phyloP scores from a whole-genome alignment of 2,797 vertebrate genomes.

The Threskiornis aethiopicus region DNA sequence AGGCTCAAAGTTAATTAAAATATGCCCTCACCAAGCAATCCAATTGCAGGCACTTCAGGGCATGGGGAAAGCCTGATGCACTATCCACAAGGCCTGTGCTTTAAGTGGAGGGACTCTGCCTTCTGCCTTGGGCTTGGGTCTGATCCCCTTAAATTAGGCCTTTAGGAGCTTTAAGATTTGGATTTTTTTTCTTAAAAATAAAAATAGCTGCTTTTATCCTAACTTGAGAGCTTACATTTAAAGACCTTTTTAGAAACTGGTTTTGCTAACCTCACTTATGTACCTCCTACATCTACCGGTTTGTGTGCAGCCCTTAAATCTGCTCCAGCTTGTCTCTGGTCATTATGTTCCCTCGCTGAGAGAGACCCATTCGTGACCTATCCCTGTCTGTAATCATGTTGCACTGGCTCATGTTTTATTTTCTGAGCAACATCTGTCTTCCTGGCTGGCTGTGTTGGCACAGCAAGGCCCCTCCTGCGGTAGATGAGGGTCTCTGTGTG shows the following conservation, averaged over 20 bases:
- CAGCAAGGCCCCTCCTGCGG: not conserved
- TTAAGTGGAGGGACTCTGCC: not conserved
- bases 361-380: fast-evolving
- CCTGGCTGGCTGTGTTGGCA: not conserved
- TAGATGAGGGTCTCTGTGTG: not conserved
- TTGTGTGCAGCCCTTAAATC: not conserved
- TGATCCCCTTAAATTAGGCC: not conserved
- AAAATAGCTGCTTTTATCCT: not conserved
- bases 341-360: fast-evolving
- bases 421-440: not conserved
- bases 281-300: not conserved
- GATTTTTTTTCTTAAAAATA: not conserved
- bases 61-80: not conserved
- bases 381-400: fast-evolving
- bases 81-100: not conserved
- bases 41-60: not conserved
- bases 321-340: not conserved
- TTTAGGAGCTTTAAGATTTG: not conserved
- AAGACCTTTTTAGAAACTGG: not conserved
- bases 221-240: not conserved
- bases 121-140: not conserved
- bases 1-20: conserved; percentile 20
- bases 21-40: not conserved
- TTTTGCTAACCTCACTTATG: not conserved
- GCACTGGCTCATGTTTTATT: not conserved